These are phyloP conservation scores for Campoletis raptor DNA, from an alignment of 2,888 invertebrate species.

Conservation along the genomic window DNA sequence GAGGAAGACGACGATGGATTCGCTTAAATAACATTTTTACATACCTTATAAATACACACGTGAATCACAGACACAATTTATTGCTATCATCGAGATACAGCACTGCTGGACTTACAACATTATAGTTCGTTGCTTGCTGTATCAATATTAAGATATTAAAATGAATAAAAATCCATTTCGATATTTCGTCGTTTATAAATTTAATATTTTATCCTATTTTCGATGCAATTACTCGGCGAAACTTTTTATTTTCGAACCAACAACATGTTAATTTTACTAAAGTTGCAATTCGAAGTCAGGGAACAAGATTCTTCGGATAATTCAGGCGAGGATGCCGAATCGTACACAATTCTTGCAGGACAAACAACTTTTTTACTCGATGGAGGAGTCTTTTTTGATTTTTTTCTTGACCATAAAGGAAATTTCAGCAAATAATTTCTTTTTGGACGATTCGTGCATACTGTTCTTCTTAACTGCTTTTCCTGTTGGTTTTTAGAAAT, in stretches of 20 bases:
- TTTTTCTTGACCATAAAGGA: slow-evolving; percentile 22
- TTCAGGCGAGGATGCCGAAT: not conserved
- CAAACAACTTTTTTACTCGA: not conserved
- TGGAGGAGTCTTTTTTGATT: not conserved
- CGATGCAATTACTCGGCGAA: no score
- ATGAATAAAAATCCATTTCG: slow-evolving; percentile 61
- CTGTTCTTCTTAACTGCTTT: not conserved
- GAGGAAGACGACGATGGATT: slow-evolving; percentile 99
- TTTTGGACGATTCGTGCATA: slow-evolving; percentile 29
- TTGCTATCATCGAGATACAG: slow-evolving; percentile 52
- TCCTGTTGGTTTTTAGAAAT: not conserved
- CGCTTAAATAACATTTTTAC: slow-evolving; percentile 82
- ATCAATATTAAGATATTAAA: slow-evolving; percentile 56
- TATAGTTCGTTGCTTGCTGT: slow-evolving; percentile 46
- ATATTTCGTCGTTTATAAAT: slow-evolving; percentile 2
- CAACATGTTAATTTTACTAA: not conserved
- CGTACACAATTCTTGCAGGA: not conserved
- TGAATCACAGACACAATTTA: slow-evolving; percentile 32
- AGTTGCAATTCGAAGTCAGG: slow-evolving; percentile 22
- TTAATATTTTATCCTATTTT: not conserved
- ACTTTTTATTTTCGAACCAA: not conserved
- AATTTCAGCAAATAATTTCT: slow-evolving; percentile 16
- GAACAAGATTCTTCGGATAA: slow-evolving; percentile 30
- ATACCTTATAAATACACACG: slow-evolving; percentile 1
- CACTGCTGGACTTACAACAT: slow-evolving; percentile 20